Evolutionary conservation across 64 coral and sea anemone species (phyloP).

Genomic region (Stichodactyla mertensii): DNA sequence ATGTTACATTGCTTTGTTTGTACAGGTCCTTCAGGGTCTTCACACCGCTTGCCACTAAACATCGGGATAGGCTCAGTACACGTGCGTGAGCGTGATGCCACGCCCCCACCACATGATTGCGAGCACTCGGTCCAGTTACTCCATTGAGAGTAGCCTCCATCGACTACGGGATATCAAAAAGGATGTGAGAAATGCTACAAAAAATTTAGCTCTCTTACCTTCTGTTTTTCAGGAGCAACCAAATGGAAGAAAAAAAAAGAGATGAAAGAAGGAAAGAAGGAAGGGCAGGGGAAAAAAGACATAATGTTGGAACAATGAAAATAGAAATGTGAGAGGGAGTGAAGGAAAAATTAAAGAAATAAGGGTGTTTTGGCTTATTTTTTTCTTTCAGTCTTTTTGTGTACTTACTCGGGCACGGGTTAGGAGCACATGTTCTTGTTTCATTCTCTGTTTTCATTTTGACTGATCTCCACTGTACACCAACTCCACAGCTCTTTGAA

Average conservation of each 20-base stretch:
- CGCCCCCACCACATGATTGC: constrained; percentile 57
- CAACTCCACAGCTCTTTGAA: constrained; percentile 81
- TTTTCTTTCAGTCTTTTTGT: no score
- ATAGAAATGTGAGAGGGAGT: no score
- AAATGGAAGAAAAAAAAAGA: neutral
- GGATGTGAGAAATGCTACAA: neutral
- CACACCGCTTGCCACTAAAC: constrained; percentile 72
- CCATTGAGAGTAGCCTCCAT: constrained; percentile 70
- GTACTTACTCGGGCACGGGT: constrained; percentile 61
- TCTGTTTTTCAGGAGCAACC: neutral
- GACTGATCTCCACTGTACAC: constrained; percentile 61
- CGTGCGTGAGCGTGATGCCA: constrained; percentile 63
- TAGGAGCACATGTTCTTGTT: constrained; percentile 41
- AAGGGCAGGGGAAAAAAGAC: neutral
- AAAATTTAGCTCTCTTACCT: neutral
- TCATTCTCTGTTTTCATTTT: constrained; percentile 30
- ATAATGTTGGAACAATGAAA: neutral
- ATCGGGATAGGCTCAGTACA: constrained; percentile 82
- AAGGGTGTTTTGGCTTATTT: no score
- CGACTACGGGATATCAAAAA: constrained; percentile 23
- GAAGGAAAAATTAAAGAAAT: no score
- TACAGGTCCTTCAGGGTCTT: constrained; percentile 47
- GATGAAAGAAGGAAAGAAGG: neutral
- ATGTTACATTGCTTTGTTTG: constrained; percentile 79
- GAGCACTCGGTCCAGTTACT: constrained; percentile 83